Conservation (phyloP, 2,888 invertebrate species). For the Pterostichus niger region DNA sequence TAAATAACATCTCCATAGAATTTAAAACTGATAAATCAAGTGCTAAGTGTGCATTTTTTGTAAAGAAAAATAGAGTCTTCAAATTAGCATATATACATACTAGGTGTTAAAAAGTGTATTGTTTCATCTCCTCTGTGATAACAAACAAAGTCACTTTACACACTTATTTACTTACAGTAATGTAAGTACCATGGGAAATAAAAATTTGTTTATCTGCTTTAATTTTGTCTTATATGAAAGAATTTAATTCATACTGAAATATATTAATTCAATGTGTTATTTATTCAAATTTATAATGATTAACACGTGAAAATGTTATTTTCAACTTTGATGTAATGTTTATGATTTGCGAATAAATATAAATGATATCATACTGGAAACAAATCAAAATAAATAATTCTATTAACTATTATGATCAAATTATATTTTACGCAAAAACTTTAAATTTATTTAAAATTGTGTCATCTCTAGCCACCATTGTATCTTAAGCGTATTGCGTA, state of each 20-base stretch:
- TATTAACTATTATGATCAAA: too few species aligned
- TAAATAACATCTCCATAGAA: too few species aligned
- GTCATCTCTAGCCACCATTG: neutral
- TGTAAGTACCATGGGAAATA: constrained; percentile 37
- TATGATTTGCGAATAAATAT: constrained; percentile 15
- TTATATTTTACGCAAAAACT: too few species aligned
- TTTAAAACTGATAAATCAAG: too few species aligned
- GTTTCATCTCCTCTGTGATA: constrained; percentile 33
- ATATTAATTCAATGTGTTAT: neutral
- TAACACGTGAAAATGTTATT: constrained; percentile 36
- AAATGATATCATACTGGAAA: constrained; percentile 7
- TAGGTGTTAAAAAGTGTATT: constrained; percentile 34
- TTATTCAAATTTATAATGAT: constrained; percentile 21
- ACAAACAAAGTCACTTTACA: constrained; percentile 23
- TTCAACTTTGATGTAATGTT: constrained; percentile 23
- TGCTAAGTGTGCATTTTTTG: too few species aligned
- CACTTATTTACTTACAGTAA: constrained; percentile 36
- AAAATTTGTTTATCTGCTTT: constrained; percentile 22
- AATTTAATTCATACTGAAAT: neutral
- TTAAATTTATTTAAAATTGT: too few species aligned
- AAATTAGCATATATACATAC: constrained; percentile 21
- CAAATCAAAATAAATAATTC: too few species aligned
- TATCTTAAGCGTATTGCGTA: neutral
- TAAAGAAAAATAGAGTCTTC: constrained; percentile 6
- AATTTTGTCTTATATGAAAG: constrained; percentile 6